Conservation (phyloP, 1,140 invertebrate species). For the Dendrolimus punctatus region DNA sequence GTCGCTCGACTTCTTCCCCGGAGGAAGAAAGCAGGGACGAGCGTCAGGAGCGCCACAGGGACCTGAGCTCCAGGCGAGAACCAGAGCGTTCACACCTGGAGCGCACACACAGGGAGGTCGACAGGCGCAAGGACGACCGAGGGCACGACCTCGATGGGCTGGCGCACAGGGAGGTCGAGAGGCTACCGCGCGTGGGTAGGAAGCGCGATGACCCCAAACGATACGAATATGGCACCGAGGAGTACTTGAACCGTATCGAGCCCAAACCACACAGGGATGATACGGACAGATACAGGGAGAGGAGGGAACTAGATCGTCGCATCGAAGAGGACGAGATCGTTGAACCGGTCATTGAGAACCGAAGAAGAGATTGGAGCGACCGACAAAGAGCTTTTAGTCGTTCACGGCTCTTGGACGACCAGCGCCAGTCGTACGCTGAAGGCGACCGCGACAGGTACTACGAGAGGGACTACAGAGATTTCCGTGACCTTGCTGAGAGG, state of each 20-base stretch:
- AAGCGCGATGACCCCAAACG: constrained; percentile 55
- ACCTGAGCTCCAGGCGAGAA: constrained; percentile 50
- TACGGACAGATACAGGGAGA: constrained; percentile 49
- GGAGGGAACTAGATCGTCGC: constrained; percentile 49
- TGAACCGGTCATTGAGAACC: constrained; percentile 61
- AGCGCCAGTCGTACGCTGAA: constrained; percentile 53
- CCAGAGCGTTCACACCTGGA: constrained; percentile 58
- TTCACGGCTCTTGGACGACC: constrained; percentile 57
- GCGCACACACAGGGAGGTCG: constrained; percentile 50
- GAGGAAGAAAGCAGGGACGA: constrained; percentile 62
- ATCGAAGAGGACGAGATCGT: constrained; percentile 66
- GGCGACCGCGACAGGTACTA: constrained; percentile 60
- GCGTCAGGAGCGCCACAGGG: constrained; percentile 59
- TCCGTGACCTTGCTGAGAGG: constrained; percentile 55
- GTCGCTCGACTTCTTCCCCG: constrained; percentile 67
- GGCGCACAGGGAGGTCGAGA: constrained; percentile 49
- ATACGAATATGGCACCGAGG: constrained; percentile 54
- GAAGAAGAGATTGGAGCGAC: constrained; percentile 56
- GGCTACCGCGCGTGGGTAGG: constrained; percentile 53
- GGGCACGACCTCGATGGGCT: constrained; percentile 31
- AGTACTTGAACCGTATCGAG: constrained; percentile 56
- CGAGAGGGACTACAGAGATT: constrained; percentile 56
- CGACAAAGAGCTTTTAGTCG: constrained; percentile 60
- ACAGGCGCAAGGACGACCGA: constrained; percentile 37
- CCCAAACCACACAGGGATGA: constrained; percentile 52